Conservation (phyloP, 1,140 invertebrate species). For the Riptortus pedestris region DNA sequence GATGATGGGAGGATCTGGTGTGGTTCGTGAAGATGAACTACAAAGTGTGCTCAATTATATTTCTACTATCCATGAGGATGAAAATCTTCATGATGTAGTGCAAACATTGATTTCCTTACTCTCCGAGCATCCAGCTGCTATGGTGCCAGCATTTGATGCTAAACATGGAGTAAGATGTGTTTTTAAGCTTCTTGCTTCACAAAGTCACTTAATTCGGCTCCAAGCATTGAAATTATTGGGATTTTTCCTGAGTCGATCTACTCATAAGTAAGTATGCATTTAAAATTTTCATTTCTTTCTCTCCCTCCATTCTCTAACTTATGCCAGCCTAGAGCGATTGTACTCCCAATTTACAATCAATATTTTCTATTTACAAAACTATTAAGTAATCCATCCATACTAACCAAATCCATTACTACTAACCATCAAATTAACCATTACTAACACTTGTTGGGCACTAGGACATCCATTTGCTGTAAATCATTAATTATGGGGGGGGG, state of each 20-base stretch:
- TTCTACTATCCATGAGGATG: slow-evolving; percentile 57
- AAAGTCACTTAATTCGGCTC: slow-evolving; percentile 88
- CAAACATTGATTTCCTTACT: slow-evolving; percentile 94
- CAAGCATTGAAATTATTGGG: slow-evolving; percentile 91
- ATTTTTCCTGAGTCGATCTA: slow-evolving; percentile 89
- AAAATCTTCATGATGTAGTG: slow-evolving; percentile 95
- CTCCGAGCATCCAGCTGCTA: slow-evolving; percentile 94
- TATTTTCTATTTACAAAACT: not conserved
- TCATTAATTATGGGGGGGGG: too few species aligned
- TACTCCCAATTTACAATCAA: too few species aligned
- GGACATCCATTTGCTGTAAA: too few species aligned
- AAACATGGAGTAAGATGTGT: slow-evolving; percentile 93
- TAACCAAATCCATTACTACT: too few species aligned
- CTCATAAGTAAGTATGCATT: slow-evolving; percentile 67
- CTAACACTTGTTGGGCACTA: too few species aligned
- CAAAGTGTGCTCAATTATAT: slow-evolving; percentile 97
- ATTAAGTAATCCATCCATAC: not conserved
- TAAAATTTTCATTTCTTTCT: slow-evolving; percentile 11
- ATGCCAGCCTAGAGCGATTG: too few species aligned
- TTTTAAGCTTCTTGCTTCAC: slow-evolving; percentile 90
- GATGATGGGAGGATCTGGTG: slow-evolving; percentile 91
- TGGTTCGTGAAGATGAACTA: slow-evolving; percentile 95
- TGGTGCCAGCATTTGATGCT: slow-evolving; percentile 96
- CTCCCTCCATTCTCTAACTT: too few species aligned
- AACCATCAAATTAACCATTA: too few species aligned